These are phyloP conservation scores for Elanus axillaris DNA, from an alignment of 2,113 vertebrate genomes.

Conservation along the genomic window DNA sequence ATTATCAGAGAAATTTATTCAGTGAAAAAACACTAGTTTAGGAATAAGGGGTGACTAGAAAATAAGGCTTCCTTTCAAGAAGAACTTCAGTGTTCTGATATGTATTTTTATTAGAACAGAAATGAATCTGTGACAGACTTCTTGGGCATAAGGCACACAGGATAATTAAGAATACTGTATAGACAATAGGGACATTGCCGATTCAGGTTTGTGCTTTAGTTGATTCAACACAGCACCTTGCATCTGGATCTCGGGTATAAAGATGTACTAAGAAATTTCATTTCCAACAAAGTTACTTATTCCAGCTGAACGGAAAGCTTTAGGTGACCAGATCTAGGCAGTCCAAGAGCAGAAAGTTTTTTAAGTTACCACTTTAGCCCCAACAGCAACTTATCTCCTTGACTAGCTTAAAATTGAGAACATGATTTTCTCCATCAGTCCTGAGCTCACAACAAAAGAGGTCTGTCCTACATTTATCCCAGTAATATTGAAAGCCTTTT, in stretches of 20 bases:
- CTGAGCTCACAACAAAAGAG: neutral
- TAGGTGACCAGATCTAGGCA: neutral
- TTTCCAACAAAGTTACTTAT: neutral
- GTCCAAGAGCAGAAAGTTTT: neutral
- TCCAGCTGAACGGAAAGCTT: neutral
- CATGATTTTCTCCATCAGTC: neutral
- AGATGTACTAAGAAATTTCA: neutral
- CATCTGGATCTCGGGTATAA: neutral
- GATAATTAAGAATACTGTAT: neutral
- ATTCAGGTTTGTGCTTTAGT: neutral
- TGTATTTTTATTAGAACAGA: neutral
- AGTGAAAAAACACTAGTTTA: neutral
- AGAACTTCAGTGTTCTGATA: neutral
- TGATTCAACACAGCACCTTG: neutral
- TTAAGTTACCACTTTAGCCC: neutral
- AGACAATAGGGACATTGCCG: neutral
- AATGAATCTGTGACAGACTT: neutral
- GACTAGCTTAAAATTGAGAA: neutral
- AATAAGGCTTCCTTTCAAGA: neutral
- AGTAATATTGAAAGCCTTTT: neutral
- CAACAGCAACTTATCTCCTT: neutral
- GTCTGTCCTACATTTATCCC: neutral
- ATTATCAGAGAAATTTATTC: neutral
- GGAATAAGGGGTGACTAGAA: neutral
- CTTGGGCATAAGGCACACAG: neutral